Percentiles rank a stretch among this genome's conserved stretches.
These are phyloP conservation scores for Leptothorax acervorum DNA, from an alignment of 2,888 invertebrate species.

Conservation along the genomic window DNA sequence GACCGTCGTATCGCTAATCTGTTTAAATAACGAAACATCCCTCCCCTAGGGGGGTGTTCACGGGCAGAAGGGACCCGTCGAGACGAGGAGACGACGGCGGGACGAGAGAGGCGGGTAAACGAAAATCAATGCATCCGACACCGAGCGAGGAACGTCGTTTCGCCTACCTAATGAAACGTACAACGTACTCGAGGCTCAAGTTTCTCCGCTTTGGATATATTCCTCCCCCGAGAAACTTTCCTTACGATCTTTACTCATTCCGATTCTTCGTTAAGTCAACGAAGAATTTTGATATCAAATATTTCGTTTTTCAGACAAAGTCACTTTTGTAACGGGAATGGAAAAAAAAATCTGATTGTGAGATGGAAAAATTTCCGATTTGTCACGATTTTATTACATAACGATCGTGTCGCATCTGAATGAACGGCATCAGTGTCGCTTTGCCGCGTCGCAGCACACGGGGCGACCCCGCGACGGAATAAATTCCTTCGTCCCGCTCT, in stretches of 20 bases:
- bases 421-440: neutral
- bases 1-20: slow-evolving; percentile 84
- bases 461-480: neutral
- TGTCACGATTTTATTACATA: neutral
- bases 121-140: slow-evolving; percentile 84
- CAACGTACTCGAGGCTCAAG: slow-evolving; percentile 50
- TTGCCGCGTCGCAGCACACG: neutral
- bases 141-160: slow-evolving; percentile 70
- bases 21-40: slow-evolving; percentile 85
- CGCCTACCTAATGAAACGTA: slow-evolving; percentile 70
- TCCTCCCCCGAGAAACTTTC: slow-evolving; percentile 24
- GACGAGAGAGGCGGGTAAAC: slow-evolving; percentile 78
- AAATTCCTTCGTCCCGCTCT: slow-evolving; percentile 22
- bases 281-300: slow-evolving; percentile 15
- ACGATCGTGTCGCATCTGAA: neutral
- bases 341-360: neutral
- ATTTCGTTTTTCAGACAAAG: neutral
- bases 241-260: neutral
- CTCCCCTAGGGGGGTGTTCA: slow-evolving; percentile 71
- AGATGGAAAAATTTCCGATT: neutral
- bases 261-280: slow-evolving; percentile 19
- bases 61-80: slow-evolving; percentile 61
- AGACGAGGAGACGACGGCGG: slow-evolving; percentile 57
- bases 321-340: neutral
- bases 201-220: slow-evolving; percentile 37